Evolutionary conservation across 1,140 invertebrate genomes (phyloP), one percentile per base, ranked within the genome.

Genomic region (Pissodes strobi): DNA sequence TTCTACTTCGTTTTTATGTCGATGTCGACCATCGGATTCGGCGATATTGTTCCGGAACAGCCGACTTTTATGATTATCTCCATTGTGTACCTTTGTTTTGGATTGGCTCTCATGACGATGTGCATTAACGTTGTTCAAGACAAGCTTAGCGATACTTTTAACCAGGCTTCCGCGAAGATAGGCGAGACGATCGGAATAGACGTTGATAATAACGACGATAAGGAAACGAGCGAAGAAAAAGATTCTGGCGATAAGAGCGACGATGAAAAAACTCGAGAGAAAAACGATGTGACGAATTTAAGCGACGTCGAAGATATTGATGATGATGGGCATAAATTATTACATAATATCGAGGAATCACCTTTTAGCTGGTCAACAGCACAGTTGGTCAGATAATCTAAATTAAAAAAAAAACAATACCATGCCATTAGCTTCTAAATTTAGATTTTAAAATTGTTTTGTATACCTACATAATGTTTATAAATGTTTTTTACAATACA

Each of bases 1-100:
- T 95, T 97, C 74, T 97, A 97, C 74, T 97, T 96, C 73, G 91
- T 96, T 9, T 97, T 95, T 75, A 93, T 97, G 67, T 95, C 93
- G 0, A 92, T 96, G 86, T 93, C 92, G 0, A 97, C 94, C 0
- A 95, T 97, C 60, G 93, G 84, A 8, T 94, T 97, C 70, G 95
- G 95, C 38, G 95, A 97, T 80, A 85, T 90, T 66, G 91, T 95
- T 4, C 94, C 94, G 2, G 81, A 87, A 74, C 88, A 95, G 81
- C 92, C 93, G 12, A 86, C 93, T 75, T 95, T 89, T 70, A 95
- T 97, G 88, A 92, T 96, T 86, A 85, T 87, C 48, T 93, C 94
- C n/a, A 96, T 95, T 69, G 85, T 97, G 13, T 97, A 98, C 75
- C 80, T 98, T 17, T 87, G 97, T 9, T 95, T 98, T 72, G 96